These are phyloP conservation scores for Ditylenchus weischeri DNA, from an alignment of 2,888 invertebrate genomes.

Conservation along the genomic window DNA sequence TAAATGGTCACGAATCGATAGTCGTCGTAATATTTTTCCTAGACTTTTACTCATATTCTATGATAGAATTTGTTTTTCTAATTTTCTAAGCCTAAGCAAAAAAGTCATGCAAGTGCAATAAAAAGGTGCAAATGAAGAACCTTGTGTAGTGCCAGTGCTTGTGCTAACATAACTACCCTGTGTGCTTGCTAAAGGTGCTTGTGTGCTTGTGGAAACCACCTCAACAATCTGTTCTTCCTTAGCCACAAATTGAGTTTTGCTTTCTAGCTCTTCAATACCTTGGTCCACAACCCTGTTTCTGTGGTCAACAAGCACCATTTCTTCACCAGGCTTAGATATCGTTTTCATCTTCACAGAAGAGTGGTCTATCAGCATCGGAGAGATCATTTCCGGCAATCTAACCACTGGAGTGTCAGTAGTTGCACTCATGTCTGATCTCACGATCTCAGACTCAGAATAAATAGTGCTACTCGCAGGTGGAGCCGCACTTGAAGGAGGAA, in stretches of 20 bases:
- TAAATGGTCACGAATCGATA: no score
- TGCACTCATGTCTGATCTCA: no score
- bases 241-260: background rate
- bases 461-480: no score
- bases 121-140: slow-evolving; percentile 1
- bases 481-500: no score
- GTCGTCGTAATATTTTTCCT: no score
- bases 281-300: slow-evolving; percentile 1
- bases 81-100: no score
- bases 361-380: background rate
- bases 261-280: slow-evolving; percentile 9
- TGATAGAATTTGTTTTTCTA: no score
- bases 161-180: no score
- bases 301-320: background rate
- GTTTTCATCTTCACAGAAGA: slow-evolving; percentile 1
- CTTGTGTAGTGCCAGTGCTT: slow-evolving; percentile 9
- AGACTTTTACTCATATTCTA: no score
- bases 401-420: background rate
- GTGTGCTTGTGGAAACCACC: background rate
- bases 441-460: no score
- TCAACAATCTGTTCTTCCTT: background rate
- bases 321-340: slow-evolving; percentile 3
- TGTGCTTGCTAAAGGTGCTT: background rate
- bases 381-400: background rate
- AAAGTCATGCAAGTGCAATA: background rate